Evolutionary conservation across 1,140 invertebrate species (phyloP).

Genomic region (Steinernema khuongi): DNA sequence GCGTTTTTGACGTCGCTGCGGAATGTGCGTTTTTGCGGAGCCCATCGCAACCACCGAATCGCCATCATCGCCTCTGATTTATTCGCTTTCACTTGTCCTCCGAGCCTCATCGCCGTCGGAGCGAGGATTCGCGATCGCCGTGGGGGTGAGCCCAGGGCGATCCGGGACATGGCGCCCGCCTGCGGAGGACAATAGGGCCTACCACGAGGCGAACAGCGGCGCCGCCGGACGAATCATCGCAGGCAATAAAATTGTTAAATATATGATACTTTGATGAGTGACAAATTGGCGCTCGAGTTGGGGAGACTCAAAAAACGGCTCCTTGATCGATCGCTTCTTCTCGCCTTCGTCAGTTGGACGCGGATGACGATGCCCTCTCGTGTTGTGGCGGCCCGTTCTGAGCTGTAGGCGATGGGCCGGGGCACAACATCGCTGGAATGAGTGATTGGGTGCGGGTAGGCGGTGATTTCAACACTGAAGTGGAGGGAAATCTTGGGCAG

Average conservation of each 20-base stretch:
- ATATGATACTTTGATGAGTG: slow-evolving; percentile 7
- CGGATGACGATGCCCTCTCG: background rate
- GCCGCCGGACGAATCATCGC: background rate
- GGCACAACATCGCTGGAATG: background rate
- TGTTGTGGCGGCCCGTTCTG: background rate
- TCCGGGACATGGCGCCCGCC: background rate
- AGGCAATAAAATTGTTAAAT: slow-evolving; percentile 17
- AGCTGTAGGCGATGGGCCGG: background rate
- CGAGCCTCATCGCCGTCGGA: background rate
- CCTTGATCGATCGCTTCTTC: background rate
- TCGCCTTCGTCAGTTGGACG: no score
- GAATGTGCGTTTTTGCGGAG: background rate
- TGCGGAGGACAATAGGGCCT: slow-evolving; percentile 1
- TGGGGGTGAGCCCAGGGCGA: background rate
- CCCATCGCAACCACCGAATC: background rate
- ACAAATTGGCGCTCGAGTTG: background rate
- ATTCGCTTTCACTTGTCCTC: slow-evolving; percentile 15
- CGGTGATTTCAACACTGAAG: background rate
- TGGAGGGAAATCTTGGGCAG: no score
- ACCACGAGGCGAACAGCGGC: background rate
- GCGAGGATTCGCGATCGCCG: background rate
- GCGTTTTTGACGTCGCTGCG: no score
- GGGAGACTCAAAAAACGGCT: background rate
- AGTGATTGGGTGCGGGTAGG: background rate
- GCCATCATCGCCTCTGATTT: slow-evolving; percentile 10